Base-by-base conservation (phyloP, 2,888 invertebrate species). In the Drosophila percnosoma region DNA sequence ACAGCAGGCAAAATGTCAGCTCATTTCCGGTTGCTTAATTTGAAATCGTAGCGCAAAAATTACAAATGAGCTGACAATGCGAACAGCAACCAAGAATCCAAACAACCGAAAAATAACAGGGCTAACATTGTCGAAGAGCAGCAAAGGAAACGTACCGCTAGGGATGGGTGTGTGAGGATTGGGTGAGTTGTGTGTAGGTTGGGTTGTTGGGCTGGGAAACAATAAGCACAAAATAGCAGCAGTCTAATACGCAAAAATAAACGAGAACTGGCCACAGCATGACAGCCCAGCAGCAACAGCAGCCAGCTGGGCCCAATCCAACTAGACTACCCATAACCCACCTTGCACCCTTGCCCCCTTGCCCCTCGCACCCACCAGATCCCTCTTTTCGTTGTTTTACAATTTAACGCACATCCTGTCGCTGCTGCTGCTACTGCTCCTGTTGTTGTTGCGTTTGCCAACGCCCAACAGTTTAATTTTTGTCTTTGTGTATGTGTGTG, bases 11-110 rank as follows among this genome's bases (percentile, higher is more conserved):
- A 73, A 82, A 83, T 82, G 80, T 73, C 77, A 74, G 82, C 90
- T 89, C 90, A 90, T 90, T 90, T 87, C 90, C 90, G 90, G 90
- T 80, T 90, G 90, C 90, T 90, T 89, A 83, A 83, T 90, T 88
- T 85, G 79, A 80, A 87, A 90, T 87, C 79, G 79, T 83, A 67
- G 78, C 83, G 77, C 76, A 78, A 84, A 83, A 87, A 83, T 89
- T 83, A 78, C 80, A 87, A 90, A 89, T 89, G 89, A 83, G 87
- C 89, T 84, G 82, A 84, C 89, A 85, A 87, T 81, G 75, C 78
- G 65, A 67, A 64, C 72, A 72, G 52, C 76, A 81, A 89, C 82
- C 87, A 76, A 81, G 89, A 80, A 80, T 72, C 82, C 89, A 87
- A 88, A 90, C 89, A 87, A 86, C 72, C 82, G 84, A 74, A 87